A percentile compares a stretch with the other conserved stretches of the same genome.
These are phyloP conservation scores for Microchrysa polita DNA, from an alignment of 2,888 invertebrate species.

Conservation along the genomic window DNA sequence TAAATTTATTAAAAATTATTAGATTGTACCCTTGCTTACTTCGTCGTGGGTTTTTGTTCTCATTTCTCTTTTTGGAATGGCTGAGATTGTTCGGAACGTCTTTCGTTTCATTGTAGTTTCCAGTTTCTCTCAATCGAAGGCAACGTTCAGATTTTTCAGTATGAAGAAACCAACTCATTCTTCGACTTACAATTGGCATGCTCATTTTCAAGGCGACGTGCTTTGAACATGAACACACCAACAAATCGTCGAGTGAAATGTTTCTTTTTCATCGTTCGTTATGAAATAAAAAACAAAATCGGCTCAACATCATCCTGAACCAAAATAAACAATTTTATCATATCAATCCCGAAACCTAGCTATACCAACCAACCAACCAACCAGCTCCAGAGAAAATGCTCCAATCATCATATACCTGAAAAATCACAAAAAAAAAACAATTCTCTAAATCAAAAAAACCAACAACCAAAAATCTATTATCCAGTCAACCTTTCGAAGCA, in stretches of 20 bases:
- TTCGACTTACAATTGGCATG: too few relatives aligned
- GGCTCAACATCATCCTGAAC: slow-evolving; percentile 6
- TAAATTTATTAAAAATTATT: slow-evolving; percentile 4
- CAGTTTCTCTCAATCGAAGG: too few relatives aligned
- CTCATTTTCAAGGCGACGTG: too few relatives aligned
- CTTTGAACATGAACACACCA: too few relatives aligned
- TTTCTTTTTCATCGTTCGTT: too few relatives aligned
- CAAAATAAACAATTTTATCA: slow-evolving; percentile 13
- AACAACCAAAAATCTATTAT: slow-evolving; percentile 11
- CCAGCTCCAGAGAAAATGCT: slow-evolving; percentile 33
- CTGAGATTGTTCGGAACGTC: too few relatives aligned
- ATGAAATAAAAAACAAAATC: not conserved
- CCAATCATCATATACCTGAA: slow-evolving; percentile 31
- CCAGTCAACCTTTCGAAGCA: slow-evolving; percentile 46
- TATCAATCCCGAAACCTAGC: slow-evolving; percentile 21
- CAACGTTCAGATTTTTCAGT: too few relatives aligned
- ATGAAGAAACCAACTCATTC: too few relatives aligned
- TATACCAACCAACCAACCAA: not conserved
- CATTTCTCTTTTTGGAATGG: too few relatives aligned
- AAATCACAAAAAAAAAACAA: slow-evolving; percentile 8
- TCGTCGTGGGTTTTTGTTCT: too few relatives aligned
- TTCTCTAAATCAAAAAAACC: not conserved
- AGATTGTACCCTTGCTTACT: not conserved
- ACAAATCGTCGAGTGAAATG: too few relatives aligned
- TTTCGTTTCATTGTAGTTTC: too few relatives aligned